These are phyloP conservation scores for Virgularia gustaviana DNA, from an alignment of 92 coral and sea anemone genomes.

Conservation along the genomic window DNA sequence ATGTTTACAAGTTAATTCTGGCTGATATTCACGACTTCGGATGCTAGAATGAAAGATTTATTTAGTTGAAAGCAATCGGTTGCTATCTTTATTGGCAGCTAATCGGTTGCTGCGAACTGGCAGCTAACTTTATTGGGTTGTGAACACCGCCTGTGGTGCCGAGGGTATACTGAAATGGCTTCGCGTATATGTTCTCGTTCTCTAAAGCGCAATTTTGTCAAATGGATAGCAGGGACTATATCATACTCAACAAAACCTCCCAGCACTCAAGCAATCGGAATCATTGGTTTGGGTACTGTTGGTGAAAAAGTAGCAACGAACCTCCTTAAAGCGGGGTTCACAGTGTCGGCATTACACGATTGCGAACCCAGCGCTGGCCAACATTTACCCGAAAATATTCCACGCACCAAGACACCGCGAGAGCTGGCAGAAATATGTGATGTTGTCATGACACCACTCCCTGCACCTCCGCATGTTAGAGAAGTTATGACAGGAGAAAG, in stretches of 20 bases:
- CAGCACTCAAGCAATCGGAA: constrained; percentile 45
- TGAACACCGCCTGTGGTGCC: no score
- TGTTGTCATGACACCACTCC: constrained; percentile 62
- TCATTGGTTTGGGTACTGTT: constrained; percentile 61
- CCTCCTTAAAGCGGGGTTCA: constrained; percentile 47
- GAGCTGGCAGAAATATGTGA: constrained; percentile 50
- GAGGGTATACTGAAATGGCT: no score
- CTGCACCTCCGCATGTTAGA: constrained; percentile 63
- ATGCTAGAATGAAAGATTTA: no score
- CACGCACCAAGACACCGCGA: constrained; percentile 31
- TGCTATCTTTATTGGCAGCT: no score
- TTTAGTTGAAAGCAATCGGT: no score
- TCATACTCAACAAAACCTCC: background rate
- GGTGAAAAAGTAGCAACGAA: constrained; percentile 48
- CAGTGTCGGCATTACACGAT: constrained; percentile 47
- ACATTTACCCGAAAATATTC: constrained; percentile 32
- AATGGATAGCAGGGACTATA: no score
- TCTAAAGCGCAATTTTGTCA: no score
- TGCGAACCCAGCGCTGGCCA: constrained; percentile 31
- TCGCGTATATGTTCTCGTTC: no score
- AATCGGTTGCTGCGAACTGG: no score
- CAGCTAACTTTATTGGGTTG: no score
- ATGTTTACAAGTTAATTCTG: no score
- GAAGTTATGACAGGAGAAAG: constrained; percentile 51
- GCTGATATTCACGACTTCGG: no score